These are phyloP conservation scores for Podarcis lilfordi DNA, from an alignment of 2,797 vertebrate genomes.

Conservation along the genomic window DNA sequence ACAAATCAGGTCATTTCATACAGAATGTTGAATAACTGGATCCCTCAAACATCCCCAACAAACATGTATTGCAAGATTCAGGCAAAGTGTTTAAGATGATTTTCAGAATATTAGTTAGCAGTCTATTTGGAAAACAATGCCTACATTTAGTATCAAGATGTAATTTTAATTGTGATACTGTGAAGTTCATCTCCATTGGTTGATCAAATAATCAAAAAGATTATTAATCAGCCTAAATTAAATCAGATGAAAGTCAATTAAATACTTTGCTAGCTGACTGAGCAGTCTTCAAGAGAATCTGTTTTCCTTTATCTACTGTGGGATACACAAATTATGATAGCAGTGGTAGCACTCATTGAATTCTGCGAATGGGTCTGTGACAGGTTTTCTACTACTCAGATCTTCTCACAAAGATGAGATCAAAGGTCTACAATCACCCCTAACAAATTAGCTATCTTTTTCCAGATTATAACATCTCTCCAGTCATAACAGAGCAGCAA, in stretches of 20 bases:
- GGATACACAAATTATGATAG: not conserved
- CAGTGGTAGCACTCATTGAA: not conserved
- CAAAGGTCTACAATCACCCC: not conserved
- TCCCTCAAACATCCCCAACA: not conserved
- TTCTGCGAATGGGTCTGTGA: not conserved
- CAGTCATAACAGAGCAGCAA: not conserved
- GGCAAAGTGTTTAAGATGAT: not conserved
- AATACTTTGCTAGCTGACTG: conserved; percentile 7
- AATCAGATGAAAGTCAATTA: conserved; percentile 33
- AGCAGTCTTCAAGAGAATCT: not conserved
- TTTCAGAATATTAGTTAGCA: conserved; percentile 9
- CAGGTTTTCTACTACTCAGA: not conserved
- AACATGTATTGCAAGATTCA: not conserved
- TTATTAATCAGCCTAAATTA: conserved; percentile 13
- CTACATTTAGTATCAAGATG: conserved; percentile 7
- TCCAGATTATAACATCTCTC: not conserved
- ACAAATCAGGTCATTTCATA: not conserved
- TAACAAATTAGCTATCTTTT: not conserved
- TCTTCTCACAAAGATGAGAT: not conserved
- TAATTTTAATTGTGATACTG: conserved; percentile 11
- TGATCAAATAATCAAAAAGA: conserved; percentile 26
- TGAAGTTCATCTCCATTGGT: conserved; percentile 1
- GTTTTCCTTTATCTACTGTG: not conserved
- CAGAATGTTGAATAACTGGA: not conserved
- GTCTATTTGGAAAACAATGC: not conserved